Conservation (phyloP, 2,888 invertebrate species). For the Villa cingulata region DNA sequence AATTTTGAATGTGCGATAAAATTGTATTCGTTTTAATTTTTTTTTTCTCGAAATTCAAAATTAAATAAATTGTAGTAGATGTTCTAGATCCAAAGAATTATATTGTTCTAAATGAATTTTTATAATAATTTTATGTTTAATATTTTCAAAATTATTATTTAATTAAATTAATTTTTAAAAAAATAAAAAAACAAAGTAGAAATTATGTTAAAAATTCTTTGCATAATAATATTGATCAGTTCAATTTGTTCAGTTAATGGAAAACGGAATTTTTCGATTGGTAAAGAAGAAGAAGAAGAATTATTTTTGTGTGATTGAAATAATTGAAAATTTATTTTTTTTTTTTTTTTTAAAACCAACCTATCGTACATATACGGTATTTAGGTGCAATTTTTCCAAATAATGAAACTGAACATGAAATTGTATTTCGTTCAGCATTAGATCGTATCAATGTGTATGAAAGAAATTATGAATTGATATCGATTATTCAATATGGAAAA, state of each 20-base stretch:
- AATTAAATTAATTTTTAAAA: neutral
- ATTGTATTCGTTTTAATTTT: neutral
- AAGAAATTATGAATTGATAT: conserved; percentile 26
- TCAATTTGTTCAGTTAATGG: neutral
- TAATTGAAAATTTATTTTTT: neutral
- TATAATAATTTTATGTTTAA: neutral
- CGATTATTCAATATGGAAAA: conserved; percentile 26
- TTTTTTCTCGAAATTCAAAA: no score
- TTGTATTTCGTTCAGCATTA: conserved; percentile 45
- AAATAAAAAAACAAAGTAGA: neutral
- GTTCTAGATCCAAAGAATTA: no score
- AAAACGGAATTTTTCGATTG: neutral
- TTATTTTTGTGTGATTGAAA: neutral
- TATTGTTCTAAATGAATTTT: no score
- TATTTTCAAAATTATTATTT: neutral
- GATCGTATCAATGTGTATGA: conserved; percentile 36
- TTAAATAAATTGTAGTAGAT: no score
- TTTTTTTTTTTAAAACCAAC: neutral
- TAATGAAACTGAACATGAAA: conserved; percentile 41
- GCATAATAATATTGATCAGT: no score
- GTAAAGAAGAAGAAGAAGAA: no score
- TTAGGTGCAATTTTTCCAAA: conserved; percentile 40
- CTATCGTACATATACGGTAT: no score
- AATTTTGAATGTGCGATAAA: neutral
- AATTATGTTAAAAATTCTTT: no score